Percentiles rank a stretch among this genome's conserved stretches.
phyloP scores from a whole-genome alignment of 2,797 vertebrate species.

The Rhinatrema bivittatum region DNA sequence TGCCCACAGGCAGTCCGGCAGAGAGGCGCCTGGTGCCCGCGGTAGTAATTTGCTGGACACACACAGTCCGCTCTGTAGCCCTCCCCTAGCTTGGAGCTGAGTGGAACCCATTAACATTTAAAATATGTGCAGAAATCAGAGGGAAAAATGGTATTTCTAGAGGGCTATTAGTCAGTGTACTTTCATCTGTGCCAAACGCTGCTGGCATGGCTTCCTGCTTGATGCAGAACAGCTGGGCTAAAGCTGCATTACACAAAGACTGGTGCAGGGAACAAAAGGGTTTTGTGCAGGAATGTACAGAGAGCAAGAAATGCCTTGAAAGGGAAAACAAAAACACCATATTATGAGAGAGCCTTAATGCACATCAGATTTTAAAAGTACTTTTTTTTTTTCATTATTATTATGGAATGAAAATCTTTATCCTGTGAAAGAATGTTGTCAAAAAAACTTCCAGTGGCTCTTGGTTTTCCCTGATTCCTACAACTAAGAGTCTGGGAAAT shows the following conservation, averaged over 20 bases:
- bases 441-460: too few species aligned
- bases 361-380: too few species aligned
- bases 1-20: slow-evolving; percentile 41
- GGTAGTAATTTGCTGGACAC: slow-evolving; percentile 47
- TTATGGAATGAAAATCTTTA: slow-evolving; percentile 6
- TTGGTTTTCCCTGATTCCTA: too few species aligned
- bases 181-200: slow-evolving; percentile 64
- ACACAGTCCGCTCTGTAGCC: slow-evolving; percentile 40
- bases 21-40: slow-evolving; percentile 46
- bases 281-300: slow-evolving; percentile 47
- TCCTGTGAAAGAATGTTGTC: background rate
- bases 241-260: slow-evolving; percentile 34
- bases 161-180: slow-evolving; percentile 60
- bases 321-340: slow-evolving; percentile 15
- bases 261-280: slow-evolving; percentile 54
- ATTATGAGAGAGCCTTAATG: slow-evolving; percentile 15
- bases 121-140: slow-evolving; percentile 62
- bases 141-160: slow-evolving; percentile 50
- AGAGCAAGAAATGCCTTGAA: slow-evolving; percentile 18
- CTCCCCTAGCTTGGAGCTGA: slow-evolving; percentile 36
- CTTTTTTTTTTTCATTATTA: too few species aligned
- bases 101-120: slow-evolving; percentile 62
- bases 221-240: slow-evolving; percentile 74
- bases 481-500: too few species aligned
- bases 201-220: slow-evolving; percentile 59